These are phyloP conservation scores for Drosophila gunungcola DNA, from an alignment of 1,140 invertebrate genomes.

Conservation along the genomic window DNA sequence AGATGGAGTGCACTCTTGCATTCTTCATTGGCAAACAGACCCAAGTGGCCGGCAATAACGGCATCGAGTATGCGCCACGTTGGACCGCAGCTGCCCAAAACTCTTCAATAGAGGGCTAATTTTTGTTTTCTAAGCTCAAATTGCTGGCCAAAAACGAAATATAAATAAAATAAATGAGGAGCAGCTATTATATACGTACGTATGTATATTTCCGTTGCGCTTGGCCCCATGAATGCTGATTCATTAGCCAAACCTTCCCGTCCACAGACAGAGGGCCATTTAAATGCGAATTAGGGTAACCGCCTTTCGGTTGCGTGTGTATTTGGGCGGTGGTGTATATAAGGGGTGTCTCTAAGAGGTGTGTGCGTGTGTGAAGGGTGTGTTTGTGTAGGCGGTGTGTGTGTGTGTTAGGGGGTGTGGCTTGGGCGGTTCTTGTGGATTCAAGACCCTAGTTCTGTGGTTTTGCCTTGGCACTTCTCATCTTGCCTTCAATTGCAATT, in stretches of 20 bases:
- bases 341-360: background rate
- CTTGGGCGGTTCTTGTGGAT: conserved; percentile 12
- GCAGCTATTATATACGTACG: conserved; percentile 17
- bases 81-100: conserved; percentile 25
- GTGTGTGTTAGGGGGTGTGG: conserved; percentile 7
- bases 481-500: conserved; percentile 17
- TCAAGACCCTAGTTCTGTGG: conserved; percentile 39
- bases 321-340: background rate
- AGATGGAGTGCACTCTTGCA: conserved; percentile 32
- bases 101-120: conserved; percentile 67
- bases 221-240: conserved; percentile 65
- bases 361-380: background rate
- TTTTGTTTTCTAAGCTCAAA: conserved; percentile 59
- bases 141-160: conserved; percentile 23
- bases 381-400: background rate
- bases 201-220: conserved; percentile 34
- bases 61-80: conserved; percentile 38
- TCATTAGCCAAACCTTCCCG: conserved; percentile 63
- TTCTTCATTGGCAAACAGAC: conserved; percentile 3
- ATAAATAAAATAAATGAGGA: conserved; percentile 10
- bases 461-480: conserved; percentile 30
- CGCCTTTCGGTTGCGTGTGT: conserved; percentile 22
- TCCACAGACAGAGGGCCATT: conserved; percentile 43
- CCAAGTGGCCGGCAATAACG: conserved; percentile 6
- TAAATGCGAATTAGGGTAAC: conserved; percentile 65